Conservation (phyloP, 1,140 invertebrate species). For the Protaetia brevitarsis region DNA sequence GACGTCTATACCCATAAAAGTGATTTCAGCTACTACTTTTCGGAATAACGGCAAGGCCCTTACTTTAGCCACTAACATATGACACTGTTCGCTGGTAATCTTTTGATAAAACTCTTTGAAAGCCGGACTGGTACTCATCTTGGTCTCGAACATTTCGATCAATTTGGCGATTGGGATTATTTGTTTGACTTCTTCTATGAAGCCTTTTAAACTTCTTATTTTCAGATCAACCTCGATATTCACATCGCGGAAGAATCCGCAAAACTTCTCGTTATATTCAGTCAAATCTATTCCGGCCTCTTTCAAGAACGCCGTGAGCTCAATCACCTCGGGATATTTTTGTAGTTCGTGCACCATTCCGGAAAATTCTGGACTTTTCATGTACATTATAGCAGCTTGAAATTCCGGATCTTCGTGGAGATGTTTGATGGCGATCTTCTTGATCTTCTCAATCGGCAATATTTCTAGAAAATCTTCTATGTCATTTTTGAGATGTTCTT, state of each 20-base stretch:
- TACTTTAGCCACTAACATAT: slow-evolving; percentile 27
- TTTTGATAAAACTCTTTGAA: slow-evolving; percentile 31
- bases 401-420: slow-evolving; percentile 30
- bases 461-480: slow-evolving; percentile 32
- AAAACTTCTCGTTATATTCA: not conserved
- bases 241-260: not conserved
- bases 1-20: slow-evolving; percentile 28
- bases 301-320: slow-evolving; percentile 28
- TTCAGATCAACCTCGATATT: slow-evolving; percentile 3
- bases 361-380: slow-evolving; percentile 30
- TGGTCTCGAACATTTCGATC: slow-evolving; percentile 26
- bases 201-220: slow-evolving; percentile 11
- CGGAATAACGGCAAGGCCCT: slow-evolving; percentile 27
- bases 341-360: slow-evolving; percentile 24
- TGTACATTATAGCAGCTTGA: slow-evolving; percentile 28
- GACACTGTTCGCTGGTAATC: slow-evolving; percentile 28
- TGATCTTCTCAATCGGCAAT: slow-evolving; percentile 30
- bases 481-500: not conserved
- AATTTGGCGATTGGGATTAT: slow-evolving; percentile 25
- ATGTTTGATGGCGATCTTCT: slow-evolving; percentile 29
- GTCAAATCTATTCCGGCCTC: slow-evolving; percentile 24
- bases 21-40: slow-evolving; percentile 25
- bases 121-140: slow-evolving; percentile 29
- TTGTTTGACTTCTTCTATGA: slow-evolving; percentile 30
- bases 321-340: slow-evolving; percentile 23